These are phyloP conservation scores for Aspiorhynchus laticeps DNA, from an alignment of 2,113 vertebrate genomes.

Conservation along the genomic window DNA sequence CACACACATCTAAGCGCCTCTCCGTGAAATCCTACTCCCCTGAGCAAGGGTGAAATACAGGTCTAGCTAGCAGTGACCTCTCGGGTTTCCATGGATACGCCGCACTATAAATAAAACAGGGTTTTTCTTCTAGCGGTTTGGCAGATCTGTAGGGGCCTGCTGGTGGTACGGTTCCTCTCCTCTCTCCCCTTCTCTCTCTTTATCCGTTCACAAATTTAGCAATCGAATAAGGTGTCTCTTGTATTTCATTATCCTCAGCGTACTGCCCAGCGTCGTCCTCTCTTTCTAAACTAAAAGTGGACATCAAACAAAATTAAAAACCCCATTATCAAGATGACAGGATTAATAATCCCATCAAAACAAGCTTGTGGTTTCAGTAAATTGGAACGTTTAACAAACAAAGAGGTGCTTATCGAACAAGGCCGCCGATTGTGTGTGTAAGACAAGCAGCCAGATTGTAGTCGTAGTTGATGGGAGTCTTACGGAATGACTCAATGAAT, in stretches of 20 bases:
- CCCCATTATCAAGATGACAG: no score
- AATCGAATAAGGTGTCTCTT: slow-evolving; percentile 19
- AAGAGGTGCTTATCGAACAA: no score
- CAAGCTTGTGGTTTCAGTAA: no score
- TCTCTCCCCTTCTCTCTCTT: slow-evolving; percentile 14
- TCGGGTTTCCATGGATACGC: slow-evolving; percentile 86
- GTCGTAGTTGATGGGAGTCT: no score
- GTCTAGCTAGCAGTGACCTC: slow-evolving; percentile 90
- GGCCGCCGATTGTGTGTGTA: no score
- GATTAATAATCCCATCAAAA: no score
- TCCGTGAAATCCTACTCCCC: slow-evolving; percentile 84
- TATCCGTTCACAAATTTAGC: background rate
- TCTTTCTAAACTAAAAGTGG: slow-evolving; percentile 1
- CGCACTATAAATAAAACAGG: slow-evolving; percentile 90
- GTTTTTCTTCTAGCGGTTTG: slow-evolving; percentile 83
- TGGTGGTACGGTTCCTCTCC: slow-evolving; percentile 53
- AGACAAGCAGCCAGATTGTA: no score
- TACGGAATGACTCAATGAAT: no score
- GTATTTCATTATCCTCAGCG: slow-evolving; percentile 32
- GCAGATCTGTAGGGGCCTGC: slow-evolving; percentile 58
- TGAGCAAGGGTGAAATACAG: slow-evolving; percentile 86
- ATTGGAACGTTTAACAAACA: no score
- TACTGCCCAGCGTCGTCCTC: slow-evolving; percentile 33
- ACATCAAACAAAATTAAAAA: no score
- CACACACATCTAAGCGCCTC: slow-evolving; percentile 52